These are phyloP conservation scores for Brachycybe producta DNA, from an alignment of 2,888 invertebrate genomes.

Conservation along the genomic window DNA sequence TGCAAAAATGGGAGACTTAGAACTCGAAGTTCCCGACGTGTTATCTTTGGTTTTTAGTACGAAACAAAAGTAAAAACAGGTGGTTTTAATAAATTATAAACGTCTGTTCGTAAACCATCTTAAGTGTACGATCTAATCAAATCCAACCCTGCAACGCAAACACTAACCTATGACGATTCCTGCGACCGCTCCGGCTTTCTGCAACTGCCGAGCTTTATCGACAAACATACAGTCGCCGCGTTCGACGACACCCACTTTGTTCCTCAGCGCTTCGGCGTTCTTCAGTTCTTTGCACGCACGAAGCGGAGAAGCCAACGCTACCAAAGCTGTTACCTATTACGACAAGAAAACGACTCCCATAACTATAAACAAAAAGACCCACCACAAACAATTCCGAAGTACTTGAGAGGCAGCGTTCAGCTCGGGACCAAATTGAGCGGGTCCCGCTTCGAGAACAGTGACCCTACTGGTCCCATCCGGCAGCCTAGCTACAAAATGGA, in stretches of 20 bases:
- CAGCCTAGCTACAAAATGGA: conserved; percentile 36
- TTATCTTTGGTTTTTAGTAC: conserved; percentile 53
- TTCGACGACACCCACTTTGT: conserved; percentile 69
- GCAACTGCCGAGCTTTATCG: conserved; percentile 74
- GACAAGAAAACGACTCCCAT: background rate
- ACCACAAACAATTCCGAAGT: background rate
- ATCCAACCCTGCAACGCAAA: background rate
- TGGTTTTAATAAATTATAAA: background rate
- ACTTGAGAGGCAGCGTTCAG: conserved; percentile 34
- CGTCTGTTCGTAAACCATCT: background rate
- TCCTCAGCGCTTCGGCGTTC: conserved; percentile 47
- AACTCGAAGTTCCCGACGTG: conserved; percentile 56
- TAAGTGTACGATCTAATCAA: background rate
- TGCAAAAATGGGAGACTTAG: conserved; percentile 72
- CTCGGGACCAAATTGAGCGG: conserved; percentile 78
- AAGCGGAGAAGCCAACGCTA: conserved; percentile 55
- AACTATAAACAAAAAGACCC: background rate
- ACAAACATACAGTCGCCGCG: conserved; percentile 92
- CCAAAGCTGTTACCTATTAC: conserved; percentile 46
- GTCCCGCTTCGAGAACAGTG: conserved; percentile 57
- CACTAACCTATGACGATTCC: conserved; percentile 55
- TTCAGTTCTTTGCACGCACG: conserved; percentile 45
- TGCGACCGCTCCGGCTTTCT: conserved; percentile 66
- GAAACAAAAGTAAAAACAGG: too few relatives aligned
- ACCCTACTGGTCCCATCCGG: conserved; percentile 22